These are phyloP conservation scores for Hylyphantes graminicola DNA, from an alignment of 1,140 invertebrate species.

Conservation along the genomic window DNA sequence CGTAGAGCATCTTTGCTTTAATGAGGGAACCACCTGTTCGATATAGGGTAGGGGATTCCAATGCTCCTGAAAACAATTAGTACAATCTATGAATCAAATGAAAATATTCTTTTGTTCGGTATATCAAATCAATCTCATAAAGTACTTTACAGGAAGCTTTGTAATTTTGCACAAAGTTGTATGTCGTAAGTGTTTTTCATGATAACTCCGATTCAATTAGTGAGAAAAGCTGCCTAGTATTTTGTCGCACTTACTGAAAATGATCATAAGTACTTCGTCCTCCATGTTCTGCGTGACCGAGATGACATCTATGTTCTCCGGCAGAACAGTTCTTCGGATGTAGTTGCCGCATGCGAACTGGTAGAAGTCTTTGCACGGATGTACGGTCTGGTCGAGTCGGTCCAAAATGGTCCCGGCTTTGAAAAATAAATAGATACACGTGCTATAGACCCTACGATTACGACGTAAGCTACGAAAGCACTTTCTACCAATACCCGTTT, in stretches of 20 bases:
- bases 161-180: neutral
- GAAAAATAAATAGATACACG: neutral
- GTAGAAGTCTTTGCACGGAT: conserved; percentile 73
- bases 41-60: conserved; percentile 63
- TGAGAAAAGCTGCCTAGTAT: neutral
- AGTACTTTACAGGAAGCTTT: neutral
- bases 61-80: conserved; percentile 63
- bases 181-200: neutral
- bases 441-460: too few relatives aligned
- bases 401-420: conserved; percentile 46
- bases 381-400: conserved; percentile 63
- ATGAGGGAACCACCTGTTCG: conserved; percentile 67
- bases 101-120: neutral
- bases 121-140: neutral
- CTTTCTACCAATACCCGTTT: too few relatives aligned
- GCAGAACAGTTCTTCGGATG: conserved; percentile 66
- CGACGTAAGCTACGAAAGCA: too few relatives aligned
- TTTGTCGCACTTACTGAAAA: conserved; percentile 29
- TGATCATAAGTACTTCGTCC: conserved; percentile 67
- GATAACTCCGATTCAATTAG: neutral
- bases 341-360: conserved; percentile 72
- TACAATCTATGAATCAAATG: too few relatives aligned
- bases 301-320: conserved; percentile 67
- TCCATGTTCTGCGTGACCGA: conserved; percentile 70
- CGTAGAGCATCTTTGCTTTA: conserved; percentile 71